Base-by-base conservation (phyloP, 1,140 invertebrate species). In the Hesperophylax magnus region DNA sequence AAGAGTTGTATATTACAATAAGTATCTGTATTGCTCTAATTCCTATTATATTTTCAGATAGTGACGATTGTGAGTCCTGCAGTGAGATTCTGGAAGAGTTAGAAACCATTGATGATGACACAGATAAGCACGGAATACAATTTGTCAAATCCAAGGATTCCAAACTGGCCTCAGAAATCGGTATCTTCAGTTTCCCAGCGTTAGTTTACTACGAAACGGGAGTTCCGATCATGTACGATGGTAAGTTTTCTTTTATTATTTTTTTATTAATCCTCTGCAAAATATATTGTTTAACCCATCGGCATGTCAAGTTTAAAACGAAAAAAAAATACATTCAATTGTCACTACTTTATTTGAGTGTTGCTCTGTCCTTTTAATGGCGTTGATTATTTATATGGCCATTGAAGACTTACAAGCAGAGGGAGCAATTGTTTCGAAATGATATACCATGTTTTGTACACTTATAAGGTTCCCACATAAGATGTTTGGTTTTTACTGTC, bases 51-150 rank as follows among this genome's bases (percentile, higher is more conserved):
- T 27, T 84, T 86, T 79, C 85, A 96, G 95, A 97, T 88, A 95
- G 96, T 86, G 95, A 97, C 85, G 94, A 95, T 85, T 96, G 95
- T 86, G 92, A 95, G 79, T 92, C 94, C 11, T 98, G 97, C 86
- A 92, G 93, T 69, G 93, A 94, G 82, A 94, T 98, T 81, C 88
- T 98, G 20, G 94, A 97, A 85, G 96, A 98, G 85, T 88, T 98
- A 80, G 97, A 98, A 90, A 97, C 96, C 53, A 98, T 98, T 85
- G 97, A 98, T 86, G 97, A 98, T 88, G 96, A 98, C 84, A 96
- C 96, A 9, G 96, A 98, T 86, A 94, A 97, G 85, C 94, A 97
- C 85, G 96, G 96, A 79, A 97, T 97, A 85, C 96, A 98, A 88
- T 97, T 98, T 88, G 97, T 98, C 8, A 98, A 98, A 87, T 97